A percentile compares a stretch with the other conserved stretches of the same genome.
Conservation (phyloP, 2,113 vertebrate species). For the Aleadryas rufinucha region DNA sequence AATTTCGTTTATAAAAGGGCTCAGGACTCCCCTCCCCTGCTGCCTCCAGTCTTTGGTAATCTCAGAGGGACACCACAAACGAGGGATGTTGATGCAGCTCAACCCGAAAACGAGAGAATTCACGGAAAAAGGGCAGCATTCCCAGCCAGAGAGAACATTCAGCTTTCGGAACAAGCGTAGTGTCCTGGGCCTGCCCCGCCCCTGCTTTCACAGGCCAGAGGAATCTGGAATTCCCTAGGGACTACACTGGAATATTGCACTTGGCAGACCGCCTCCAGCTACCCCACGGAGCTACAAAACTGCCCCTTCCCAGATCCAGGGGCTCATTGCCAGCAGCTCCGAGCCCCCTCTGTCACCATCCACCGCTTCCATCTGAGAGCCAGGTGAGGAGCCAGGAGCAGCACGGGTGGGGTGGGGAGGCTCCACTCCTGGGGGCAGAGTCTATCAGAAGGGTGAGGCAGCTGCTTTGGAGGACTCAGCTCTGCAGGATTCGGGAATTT, state of each 20-base stretch:
- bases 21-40: neutral
- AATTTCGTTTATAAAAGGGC: accelerated
- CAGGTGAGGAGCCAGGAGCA: slow-evolving; percentile 33
- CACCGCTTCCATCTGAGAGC: neutral
- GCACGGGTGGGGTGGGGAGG: neutral
- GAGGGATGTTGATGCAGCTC: neutral
- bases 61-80: neutral
- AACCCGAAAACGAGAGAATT: neutral
- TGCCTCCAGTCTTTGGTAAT: slow-evolving; percentile 13
- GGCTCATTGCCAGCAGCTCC: neutral
- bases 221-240: neutral
- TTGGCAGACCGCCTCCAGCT: neutral
- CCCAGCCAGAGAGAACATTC: neutral
- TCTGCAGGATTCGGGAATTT: neutral
- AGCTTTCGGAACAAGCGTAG: neutral
- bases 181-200: neutral
- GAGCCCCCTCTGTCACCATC: neutral
- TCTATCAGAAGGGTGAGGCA: neutral
- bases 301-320: neutral
- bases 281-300: accelerated
- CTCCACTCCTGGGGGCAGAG: neutral
- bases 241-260: slow-evolving; percentile 21
- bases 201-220: neutral
- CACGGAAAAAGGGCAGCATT: neutral
- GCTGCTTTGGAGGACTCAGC: neutral